Percentiles rank a stretch among this genome's conserved stretches.
Conservation (phyloP, 2,113 vertebrate genomes). For the Oostethus manadensis region DNA sequence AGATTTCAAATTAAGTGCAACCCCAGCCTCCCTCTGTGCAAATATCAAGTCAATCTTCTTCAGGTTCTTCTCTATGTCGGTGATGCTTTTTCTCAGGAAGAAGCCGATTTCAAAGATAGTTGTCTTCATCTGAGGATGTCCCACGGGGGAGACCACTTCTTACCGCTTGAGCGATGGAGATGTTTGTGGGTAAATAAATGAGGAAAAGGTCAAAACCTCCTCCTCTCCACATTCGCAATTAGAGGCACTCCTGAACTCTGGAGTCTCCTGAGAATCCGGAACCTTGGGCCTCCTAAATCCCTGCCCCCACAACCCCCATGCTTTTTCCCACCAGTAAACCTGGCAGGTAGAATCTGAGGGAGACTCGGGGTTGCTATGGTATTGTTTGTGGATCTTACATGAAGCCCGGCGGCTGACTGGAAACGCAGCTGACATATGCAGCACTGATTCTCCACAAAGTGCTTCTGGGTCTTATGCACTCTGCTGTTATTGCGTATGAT, state of each 20-base stretch:
- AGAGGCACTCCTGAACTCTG: slow-evolving; percentile 27
- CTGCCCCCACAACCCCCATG: background rate
- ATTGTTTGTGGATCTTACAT: slow-evolving; percentile 38
- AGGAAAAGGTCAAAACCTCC: slow-evolving; percentile 41
- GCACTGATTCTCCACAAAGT: slow-evolving; percentile 17
- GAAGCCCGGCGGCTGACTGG: slow-evolving; percentile 17
- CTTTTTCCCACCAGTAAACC: slow-evolving; percentile 38
- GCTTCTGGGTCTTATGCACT: background rate
- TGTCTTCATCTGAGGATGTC: slow-evolving; percentile 1
- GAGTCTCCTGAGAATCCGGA: slow-evolving; percentile 25
- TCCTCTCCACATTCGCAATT: slow-evolving; percentile 29
- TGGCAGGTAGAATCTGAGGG: slow-evolving; percentile 35
- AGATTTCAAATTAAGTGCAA: slow-evolving; percentile 35
- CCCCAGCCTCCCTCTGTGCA: slow-evolving; percentile 15
- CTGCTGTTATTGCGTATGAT: slow-evolving; percentile 33
- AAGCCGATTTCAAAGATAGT: background rate
- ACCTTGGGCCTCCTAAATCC: slow-evolving; percentile 15
- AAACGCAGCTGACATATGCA: slow-evolving; percentile 36
- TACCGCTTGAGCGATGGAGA: slow-evolving; percentile 6
- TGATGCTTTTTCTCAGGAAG: slow-evolving; percentile 10
- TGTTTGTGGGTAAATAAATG: slow-evolving; percentile 46
- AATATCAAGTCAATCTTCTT: slow-evolving; percentile 33
- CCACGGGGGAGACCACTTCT: slow-evolving; percentile 16
- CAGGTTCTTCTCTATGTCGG: slow-evolving; percentile 18
- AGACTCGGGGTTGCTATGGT: slow-evolving; percentile 30